These are phyloP conservation scores for Forbesichthys papilliferus DNA, from an alignment of 2,113 vertebrate species.

Conservation along the genomic window DNA sequence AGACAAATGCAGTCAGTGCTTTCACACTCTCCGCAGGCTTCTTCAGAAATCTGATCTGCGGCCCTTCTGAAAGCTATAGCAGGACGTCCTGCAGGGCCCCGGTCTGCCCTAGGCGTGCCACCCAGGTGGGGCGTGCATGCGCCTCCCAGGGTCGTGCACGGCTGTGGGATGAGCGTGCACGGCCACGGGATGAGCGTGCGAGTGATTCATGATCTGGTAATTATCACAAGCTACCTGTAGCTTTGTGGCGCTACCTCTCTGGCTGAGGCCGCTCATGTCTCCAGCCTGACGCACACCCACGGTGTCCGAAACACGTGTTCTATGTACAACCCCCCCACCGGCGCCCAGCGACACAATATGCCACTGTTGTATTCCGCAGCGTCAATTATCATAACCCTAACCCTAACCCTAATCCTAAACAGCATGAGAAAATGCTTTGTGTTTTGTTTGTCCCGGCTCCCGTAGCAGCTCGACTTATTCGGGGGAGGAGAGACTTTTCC, in stretches of 20 bases:
- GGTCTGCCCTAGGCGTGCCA: constrained; percentile 63
- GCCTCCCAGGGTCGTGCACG: constrained; percentile 9
- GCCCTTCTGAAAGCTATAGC: constrained; percentile 64
- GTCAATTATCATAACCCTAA: too few species aligned
- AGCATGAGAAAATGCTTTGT: too few species aligned
- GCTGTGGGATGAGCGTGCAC: constrained; percentile 11
- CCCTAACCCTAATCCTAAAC: too few species aligned
- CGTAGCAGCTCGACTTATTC: too few species aligned
- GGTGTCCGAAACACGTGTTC: too few species aligned
- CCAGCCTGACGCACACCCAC: constrained; percentile 8
- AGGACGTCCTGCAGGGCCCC: constrained; percentile 50
- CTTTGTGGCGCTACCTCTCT: constrained; percentile 39
- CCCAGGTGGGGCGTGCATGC: constrained; percentile 53
- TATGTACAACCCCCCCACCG: too few species aligned
- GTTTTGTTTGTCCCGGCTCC: too few species aligned
- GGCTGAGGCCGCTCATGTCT: constrained; percentile 43
- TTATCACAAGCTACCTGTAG: constrained; percentile 57
- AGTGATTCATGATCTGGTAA: constrained; percentile 67
- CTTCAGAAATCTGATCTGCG: constrained; percentile 67
- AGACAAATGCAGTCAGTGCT: constrained; percentile 58
- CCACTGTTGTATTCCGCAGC: too few species aligned
- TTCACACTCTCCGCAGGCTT: constrained; percentile 44
- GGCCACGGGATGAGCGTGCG: constrained; percentile 38
- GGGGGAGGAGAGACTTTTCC: too few species aligned
- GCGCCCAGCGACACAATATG: too few species aligned